Conservation (phyloP, 2,797 vertebrate species). For the Neopelma chrysocephalum region DNA sequence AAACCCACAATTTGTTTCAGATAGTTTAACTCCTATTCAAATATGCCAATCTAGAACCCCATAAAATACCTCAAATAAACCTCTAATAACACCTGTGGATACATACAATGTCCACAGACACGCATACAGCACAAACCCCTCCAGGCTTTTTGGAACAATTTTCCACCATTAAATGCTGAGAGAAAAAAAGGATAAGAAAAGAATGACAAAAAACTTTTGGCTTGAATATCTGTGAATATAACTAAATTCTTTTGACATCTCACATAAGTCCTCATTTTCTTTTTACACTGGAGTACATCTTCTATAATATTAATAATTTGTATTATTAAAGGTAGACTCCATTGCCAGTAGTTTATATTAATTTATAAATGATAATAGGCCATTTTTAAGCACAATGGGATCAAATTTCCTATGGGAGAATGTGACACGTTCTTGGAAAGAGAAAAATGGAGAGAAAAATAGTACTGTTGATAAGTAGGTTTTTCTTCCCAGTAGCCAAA, state of each 20-base stretch:
- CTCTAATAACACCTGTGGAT: accelerated
- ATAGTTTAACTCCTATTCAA: neutral
- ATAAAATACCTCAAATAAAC: neutral
- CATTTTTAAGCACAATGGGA: neutral
- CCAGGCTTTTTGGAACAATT: neutral
- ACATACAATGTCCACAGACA: neutral
- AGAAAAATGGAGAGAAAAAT: neutral
- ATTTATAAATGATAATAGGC: neutral
- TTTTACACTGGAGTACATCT: neutral
- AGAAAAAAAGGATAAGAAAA: neutral
- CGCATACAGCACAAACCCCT: neutral
- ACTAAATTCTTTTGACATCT: neutral
- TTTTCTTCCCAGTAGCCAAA: neutral
- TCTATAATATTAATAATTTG: neutral
- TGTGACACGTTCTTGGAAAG: neutral
- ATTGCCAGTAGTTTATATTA: neutral
- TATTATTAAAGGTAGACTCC: neutral
- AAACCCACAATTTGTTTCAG: neutral
- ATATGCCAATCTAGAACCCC: neutral
- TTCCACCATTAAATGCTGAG: neutral
- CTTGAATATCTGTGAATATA: neutral
- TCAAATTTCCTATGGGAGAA: neutral
- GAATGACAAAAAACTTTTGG: neutral
- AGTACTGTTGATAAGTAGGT: neutral
- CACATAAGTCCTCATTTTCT: neutral